Evolutionary conservation across 1,140 invertebrate species (phyloP).

Genomic region (Druon quercuslanigerum): DNA sequence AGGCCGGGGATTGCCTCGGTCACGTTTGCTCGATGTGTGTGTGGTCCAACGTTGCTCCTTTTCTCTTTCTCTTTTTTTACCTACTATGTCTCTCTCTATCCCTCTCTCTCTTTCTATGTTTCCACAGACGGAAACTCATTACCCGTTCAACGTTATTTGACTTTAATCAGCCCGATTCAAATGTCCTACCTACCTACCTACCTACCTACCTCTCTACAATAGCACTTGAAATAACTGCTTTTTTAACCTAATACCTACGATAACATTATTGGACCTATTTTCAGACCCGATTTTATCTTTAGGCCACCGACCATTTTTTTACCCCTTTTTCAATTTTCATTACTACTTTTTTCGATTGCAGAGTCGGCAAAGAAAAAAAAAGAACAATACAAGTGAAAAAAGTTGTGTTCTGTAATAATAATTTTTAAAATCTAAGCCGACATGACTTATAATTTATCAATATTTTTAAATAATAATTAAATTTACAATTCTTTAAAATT

Average conservation of each 20-base stretch:
- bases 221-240: constrained; percentile 28
- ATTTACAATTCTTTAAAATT: too few species aligned
- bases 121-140: constrained; percentile 67
- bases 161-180: constrained; percentile 49
- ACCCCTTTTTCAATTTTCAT: too few species aligned
- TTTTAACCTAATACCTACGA: constrained; percentile 6
- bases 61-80: constrained; percentile 56
- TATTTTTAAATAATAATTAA: too few species aligned
- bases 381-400: too few species aligned
- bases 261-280: neutral
- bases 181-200: constrained; percentile 29
- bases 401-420: too few species aligned
- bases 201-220: constrained; percentile 20
- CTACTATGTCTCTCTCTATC: constrained; percentile 47
- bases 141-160: constrained; percentile 57
- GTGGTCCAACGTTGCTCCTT: constrained; percentile 68
- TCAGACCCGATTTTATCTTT: too few species aligned
- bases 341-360: too few species aligned
- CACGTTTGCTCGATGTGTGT: constrained; percentile 73
- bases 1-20: constrained; percentile 71
- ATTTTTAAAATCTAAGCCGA: too few species aligned
- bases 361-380: too few species aligned
- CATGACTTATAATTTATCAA: too few species aligned
- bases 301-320: too few species aligned
- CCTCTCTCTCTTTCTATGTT: constrained; percentile 45